Evolutionary conservation across 2,888 invertebrate species (phyloP).

Genomic region (Volucella zonaria): DNA sequence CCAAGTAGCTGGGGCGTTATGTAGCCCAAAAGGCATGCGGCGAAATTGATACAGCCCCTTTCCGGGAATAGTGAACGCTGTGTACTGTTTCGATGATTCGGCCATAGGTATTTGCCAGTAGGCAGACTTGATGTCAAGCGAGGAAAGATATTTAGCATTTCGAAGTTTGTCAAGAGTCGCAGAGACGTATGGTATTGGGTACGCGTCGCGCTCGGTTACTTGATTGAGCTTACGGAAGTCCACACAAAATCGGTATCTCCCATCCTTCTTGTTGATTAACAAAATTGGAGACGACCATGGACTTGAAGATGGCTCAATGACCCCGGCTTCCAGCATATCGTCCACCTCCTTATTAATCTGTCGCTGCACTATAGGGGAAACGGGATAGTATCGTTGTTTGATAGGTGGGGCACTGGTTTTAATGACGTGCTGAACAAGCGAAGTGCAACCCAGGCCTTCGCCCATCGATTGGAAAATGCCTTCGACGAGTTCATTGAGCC

Average conservation of each 20-base stretch:
- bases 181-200: slow-evolving; percentile 9
- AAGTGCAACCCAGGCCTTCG: not conserved
- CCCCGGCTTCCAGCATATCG: slow-evolving; percentile 69
- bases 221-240: slow-evolving; percentile 72
- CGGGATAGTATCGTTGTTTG: slow-evolving; percentile 74
- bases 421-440: slow-evolving; percentile 45
- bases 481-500: not conserved
- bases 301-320: slow-evolving; percentile 73
- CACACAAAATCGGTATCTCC: slow-evolving; percentile 70
- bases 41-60: slow-evolving; percentile 32
- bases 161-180: slow-evolving; percentile 20
- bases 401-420: slow-evolving; percentile 50
- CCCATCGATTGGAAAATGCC: not conserved
- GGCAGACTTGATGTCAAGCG: slow-evolving; percentile 17
- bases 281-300: slow-evolving; percentile 71
- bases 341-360: slow-evolving; percentile 73
- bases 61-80: not conserved
- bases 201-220: slow-evolving; percentile 26
- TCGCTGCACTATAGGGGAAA: slow-evolving; percentile 73
- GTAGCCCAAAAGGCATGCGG: slow-evolving; percentile 16
- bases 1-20: slow-evolving; percentile 49
- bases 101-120: slow-evolving; percentile 33
- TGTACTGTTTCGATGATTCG: not conserved
- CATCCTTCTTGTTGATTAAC: slow-evolving; percentile 74
- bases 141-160: slow-evolving; percentile 22